phyloP scores from a whole-genome alignment of 2,113 vertebrate genomes.

The Enhydra lutris region DNA sequence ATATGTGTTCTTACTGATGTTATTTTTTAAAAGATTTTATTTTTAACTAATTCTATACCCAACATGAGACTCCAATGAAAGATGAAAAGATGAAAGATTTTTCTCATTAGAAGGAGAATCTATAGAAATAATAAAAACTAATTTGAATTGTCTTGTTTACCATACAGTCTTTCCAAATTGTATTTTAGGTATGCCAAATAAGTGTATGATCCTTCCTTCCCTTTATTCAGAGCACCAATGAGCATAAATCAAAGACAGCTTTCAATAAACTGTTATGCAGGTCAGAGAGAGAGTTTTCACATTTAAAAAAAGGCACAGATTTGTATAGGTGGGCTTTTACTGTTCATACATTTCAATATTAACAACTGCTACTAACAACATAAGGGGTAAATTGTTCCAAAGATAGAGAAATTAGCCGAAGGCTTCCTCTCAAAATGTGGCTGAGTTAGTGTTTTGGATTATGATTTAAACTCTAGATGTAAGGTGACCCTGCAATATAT shows the following conservation, averaged over 20 bases:
- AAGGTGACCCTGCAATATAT: constrained; percentile 14
- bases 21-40: no score
- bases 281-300: neutral
- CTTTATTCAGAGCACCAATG: neutral
- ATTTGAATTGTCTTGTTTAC: neutral
- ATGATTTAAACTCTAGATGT: neutral
- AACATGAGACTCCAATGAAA: no score
- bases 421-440: neutral
- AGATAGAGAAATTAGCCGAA: neutral
- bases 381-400: neutral
- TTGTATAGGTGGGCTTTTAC: neutral
- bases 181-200: neutral
- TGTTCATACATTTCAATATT: neutral
- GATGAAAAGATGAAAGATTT: neutral
- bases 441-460: constrained; percentile 12
- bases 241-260: neutral
- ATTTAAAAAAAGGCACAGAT: neutral
- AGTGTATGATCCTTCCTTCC: neutral
- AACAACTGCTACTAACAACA: neutral
- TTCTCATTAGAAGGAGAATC: neutral
- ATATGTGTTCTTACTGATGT: no score
- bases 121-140: neutral
- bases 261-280: neutral
- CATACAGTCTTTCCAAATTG: neutral
- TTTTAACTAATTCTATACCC: no score